phyloP scores from a whole-genome alignment of 1,140 invertebrate species.

The Drosophila chauvacae region DNA sequence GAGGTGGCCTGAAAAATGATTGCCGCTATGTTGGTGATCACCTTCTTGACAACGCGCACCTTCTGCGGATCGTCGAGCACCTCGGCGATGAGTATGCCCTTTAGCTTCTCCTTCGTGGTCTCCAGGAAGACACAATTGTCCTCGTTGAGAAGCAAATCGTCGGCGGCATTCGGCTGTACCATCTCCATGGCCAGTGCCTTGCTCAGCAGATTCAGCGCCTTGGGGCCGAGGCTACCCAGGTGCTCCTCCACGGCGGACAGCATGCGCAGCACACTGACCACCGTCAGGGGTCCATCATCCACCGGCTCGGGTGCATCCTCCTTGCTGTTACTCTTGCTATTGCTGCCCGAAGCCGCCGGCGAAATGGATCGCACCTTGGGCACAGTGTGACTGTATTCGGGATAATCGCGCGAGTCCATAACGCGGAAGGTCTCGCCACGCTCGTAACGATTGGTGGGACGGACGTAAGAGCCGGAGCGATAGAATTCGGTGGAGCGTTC shows the following conservation, averaged over 20 bases:
- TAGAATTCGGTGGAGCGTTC: conserved; percentile 45
- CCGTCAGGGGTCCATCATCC: conserved; percentile 85
- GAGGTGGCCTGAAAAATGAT: conserved; percentile 88
- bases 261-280: conserved; percentile 89
- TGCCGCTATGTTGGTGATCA: conserved; percentile 88
- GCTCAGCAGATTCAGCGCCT: conserved; percentile 89
- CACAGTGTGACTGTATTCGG: conserved; percentile 58
- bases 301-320: conserved; percentile 28
- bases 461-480: not conserved
- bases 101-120: conserved; percentile 93
- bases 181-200: conserved; percentile 91
- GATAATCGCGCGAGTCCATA: conserved; percentile 60
- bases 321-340: conserved; percentile 25
- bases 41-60: conserved; percentile 81
- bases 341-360: conserved; percentile 9
- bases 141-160: conserved; percentile 89
- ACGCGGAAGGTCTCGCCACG: conserved; percentile 58
- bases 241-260: conserved; percentile 92
- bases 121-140: conserved; percentile 91
- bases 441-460: conserved; percentile 29
- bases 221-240: conserved; percentile 91
- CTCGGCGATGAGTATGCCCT: conserved; percentile 91
- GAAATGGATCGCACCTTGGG: conserved; percentile 42
- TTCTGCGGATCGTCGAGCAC: conserved; percentile 87
- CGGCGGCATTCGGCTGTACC: conserved; percentile 88